These are phyloP conservation scores for Leptobrachium leishanense DNA, from an alignment of 2,113 vertebrate species.

Conservation along the genomic window DNA sequence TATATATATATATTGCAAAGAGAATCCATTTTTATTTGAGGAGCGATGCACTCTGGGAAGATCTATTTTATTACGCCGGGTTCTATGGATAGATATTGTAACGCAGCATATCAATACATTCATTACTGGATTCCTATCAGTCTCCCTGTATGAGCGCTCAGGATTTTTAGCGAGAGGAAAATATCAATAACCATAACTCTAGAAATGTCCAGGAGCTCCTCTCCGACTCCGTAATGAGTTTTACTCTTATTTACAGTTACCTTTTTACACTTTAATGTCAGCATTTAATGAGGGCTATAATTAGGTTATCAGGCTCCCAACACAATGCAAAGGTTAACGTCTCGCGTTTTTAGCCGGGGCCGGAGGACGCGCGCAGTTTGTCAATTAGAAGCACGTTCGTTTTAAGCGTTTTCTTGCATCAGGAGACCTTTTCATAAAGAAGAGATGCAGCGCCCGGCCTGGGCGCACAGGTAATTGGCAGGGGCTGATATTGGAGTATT, in stretches of 20 bases:
- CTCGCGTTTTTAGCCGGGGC: background rate
- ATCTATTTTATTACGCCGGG: no score
- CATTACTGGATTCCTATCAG: background rate
- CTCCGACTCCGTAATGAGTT: background rate
- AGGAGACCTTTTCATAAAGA: background rate
- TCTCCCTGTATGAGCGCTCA: background rate
- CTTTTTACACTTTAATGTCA: constrained; percentile 20
- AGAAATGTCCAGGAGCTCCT: background rate
- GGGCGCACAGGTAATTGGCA: background rate
- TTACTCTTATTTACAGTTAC: constrained; percentile 4
- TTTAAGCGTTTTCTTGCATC: constrained; percentile 3
- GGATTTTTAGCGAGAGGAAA: background rate
- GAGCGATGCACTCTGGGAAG: background rate
- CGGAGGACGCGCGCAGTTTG: background rate
- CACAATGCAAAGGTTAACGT: background rate
- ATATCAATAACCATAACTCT: constrained; percentile 22
- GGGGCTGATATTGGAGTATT: background rate
- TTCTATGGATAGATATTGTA: background rate
- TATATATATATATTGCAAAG: no score
- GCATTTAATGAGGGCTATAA: constrained; percentile 38
- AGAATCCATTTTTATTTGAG: background rate
- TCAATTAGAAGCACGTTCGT: constrained; percentile 20
- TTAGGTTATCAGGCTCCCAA: background rate
- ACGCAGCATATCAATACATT: background rate
- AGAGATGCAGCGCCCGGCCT: background rate